A percentile compares a stretch with the other conserved stretches of the same genome.
Evolutionary conservation across 30 jellyfish, hydroid and myxozoan genomes (phyloP).

Genomic region (Hydra vulgaris): DNA sequence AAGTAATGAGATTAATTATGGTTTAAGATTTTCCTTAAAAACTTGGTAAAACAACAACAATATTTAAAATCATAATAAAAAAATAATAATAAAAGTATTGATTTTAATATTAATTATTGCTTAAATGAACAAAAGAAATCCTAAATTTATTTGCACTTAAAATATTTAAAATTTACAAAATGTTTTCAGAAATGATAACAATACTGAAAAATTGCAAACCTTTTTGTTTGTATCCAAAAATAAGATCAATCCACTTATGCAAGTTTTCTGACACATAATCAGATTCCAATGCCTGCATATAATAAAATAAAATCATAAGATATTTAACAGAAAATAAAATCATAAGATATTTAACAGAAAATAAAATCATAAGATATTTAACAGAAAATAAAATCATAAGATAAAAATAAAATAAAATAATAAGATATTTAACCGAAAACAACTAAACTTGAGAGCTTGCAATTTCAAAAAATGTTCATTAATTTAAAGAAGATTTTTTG

Average conservation of each 20-base stretch:
- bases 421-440: background rate
- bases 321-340: background rate
- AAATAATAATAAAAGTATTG: background rate
- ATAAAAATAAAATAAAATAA: background rate
- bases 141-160: too few species aligned
- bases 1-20: too few species aligned
- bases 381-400: too few species aligned
- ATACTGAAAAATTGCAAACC: constrained; percentile 32
- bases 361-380: too few species aligned
- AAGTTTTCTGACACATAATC: constrained; percentile 73
- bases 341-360: too few species aligned
- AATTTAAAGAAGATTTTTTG: too few species aligned
- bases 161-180: too few species aligned
- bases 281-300: constrained; percentile 94
- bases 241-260: constrained; percentile 83
- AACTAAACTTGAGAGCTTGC: too few species aligned
- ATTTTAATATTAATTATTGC: background rate
- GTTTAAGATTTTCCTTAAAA: too few species aligned
- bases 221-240: constrained; percentile 84
- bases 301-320: background rate
- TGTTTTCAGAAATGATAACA: background rate
- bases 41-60: too few species aligned
- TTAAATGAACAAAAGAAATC: background rate
- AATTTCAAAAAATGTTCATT: too few species aligned
- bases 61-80: too few species aligned